Conservation (phyloP, 2,888 invertebrate species). For the Agonopterix heracliana region DNA sequence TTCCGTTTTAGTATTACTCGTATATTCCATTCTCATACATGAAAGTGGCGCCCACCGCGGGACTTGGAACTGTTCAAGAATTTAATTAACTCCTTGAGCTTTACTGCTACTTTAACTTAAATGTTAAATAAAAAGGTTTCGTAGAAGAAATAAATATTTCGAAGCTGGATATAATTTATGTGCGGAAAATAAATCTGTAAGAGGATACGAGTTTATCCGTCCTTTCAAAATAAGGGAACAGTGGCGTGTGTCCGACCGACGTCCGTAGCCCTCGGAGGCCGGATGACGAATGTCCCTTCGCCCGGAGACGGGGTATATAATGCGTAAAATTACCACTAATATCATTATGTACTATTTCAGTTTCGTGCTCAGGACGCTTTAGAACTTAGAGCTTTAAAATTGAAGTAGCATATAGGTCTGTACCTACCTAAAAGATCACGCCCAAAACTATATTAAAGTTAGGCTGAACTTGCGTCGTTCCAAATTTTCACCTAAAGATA, state of each 20-base stretch:
- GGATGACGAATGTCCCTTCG: slow-evolving; percentile 62
- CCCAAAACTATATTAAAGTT: too few relatives aligned
- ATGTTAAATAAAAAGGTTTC: neutral
- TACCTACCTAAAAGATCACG: neutral
- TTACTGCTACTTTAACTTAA: neutral
- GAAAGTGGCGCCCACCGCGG: slow-evolving; percentile 36
- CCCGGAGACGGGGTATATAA: slow-evolving; percentile 64
- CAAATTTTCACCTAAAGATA: too few relatives aligned
- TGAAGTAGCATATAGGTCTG: neutral
- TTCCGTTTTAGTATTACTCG: slow-evolving; percentile 11
- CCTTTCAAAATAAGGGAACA: slow-evolving; percentile 55
- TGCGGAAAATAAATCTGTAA: slow-evolving; percentile 56
- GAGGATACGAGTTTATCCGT: slow-evolving; percentile 57
- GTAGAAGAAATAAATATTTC: slow-evolving; percentile 23
- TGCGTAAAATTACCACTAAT: slow-evolving; percentile 67
- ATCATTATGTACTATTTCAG: too few relatives aligned
- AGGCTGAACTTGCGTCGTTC: too few relatives aligned
- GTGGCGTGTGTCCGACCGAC: slow-evolving; percentile 18
- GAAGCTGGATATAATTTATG: slow-evolving; percentile 43
- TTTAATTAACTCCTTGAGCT: slow-evolving; percentile 7
- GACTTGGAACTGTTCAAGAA: slow-evolving; percentile 11
- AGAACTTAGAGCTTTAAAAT: slow-evolving; percentile 6
- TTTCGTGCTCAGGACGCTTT: too few relatives aligned
- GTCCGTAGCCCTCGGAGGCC: slow-evolving; percentile 42
- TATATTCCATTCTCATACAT: slow-evolving; percentile 9